Base-by-base conservation (phyloP, 2,888 invertebrate species). In the Melikaiella ostensackeni region DNA sequence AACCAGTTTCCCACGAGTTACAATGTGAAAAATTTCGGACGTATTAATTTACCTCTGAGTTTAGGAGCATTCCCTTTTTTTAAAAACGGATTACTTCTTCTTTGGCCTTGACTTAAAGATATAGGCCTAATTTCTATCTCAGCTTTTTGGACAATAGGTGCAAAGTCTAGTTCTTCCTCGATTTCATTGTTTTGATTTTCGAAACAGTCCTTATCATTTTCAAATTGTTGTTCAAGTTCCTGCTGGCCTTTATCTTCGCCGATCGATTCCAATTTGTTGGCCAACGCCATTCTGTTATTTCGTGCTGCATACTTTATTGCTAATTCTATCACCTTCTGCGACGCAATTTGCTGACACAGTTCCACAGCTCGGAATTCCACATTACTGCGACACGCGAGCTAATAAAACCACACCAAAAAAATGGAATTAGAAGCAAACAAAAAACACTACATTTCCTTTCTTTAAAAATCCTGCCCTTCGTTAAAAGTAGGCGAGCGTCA, bases 231-330 rank as follows among this genome's bases (percentile, higher is more conserved):
- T 7, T 79, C 89, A 59, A 89, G 89, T 21, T 89, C 86, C 27
- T 87, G 84, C 21, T 88, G 86, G 81, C 89, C 89, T 70, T 88
- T 91, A 42, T 83, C 82, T 11, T 90, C 89, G 16, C 86, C 88
- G 24, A 91, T 89, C 1, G 84, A 82, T 79, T 91, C 89, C 35
- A 98, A 92, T 88, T 96, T 96, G 84, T 97, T 96, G 0, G 96
- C 96, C 63, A 98, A 92, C 86, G 96, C 95, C 84, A 95, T 94
- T 84, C 95, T 94, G 33, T 96, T 95, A 16, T 96, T 92, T 83
- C 96, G 95, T 0, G 95, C 94, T 0, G 98, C 97, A 92, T 98
- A 98, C 89, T 97, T 97, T n/a, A 97, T 95, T 1, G 97, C 98
- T 55, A 98, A 92, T 81, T 96, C 96, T 55, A 98, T 91, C 0